phyloP scores from a whole-genome alignment of 2,888 invertebrate species.

The Drosophila hamatofila region DNA sequence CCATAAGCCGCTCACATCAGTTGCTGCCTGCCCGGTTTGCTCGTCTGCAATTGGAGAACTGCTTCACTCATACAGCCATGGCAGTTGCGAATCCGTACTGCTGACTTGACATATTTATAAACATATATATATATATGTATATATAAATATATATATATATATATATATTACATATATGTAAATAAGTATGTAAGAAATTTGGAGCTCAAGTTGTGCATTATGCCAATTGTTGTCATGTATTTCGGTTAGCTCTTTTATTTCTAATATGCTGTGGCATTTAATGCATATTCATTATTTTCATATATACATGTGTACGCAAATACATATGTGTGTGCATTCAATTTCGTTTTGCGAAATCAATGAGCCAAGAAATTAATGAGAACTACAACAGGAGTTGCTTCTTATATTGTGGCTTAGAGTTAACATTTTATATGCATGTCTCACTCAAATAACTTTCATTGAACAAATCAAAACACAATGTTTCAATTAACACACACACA shows the following conservation, averaged over 20 bases:
- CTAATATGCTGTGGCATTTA: constrained; percentile 57
- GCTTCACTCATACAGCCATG: constrained; percentile 10
- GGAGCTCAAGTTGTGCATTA: constrained; percentile 41
- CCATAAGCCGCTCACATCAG: constrained; percentile 47
- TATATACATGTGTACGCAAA: constrained; percentile 17
- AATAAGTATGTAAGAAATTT: constrained; percentile 18
- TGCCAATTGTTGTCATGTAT: constrained; percentile 42
- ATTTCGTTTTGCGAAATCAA: constrained; percentile 78
- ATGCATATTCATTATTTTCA: constrained; percentile 45
- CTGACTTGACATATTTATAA: constrained; percentile 41
- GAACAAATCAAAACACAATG: constrained; percentile 51
- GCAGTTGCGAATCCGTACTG: constrained; percentile 49
- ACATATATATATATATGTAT: constrained; percentile 20
- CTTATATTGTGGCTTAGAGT: constrained; percentile 8
- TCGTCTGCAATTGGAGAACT: constrained; percentile 56
- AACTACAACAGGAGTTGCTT: constrained; percentile 43
- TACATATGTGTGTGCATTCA: constrained; percentile 62
- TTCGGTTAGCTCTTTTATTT: constrained; percentile 47
- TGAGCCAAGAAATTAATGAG: constrained; percentile 70
- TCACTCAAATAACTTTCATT: constrained; percentile 57
- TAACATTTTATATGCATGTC: constrained; percentile 52
- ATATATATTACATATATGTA: constrained; percentile 12
- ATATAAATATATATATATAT: constrained; percentile 8
- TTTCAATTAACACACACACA: constrained; percentile 65
- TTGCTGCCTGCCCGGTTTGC: constrained; percentile 6